Percentiles rank a stretch among this genome's conserved stretches.
Evolutionary conservation across 2,113 vertebrate species (phyloP).

Genomic region (Mellivora capensis): DNA sequence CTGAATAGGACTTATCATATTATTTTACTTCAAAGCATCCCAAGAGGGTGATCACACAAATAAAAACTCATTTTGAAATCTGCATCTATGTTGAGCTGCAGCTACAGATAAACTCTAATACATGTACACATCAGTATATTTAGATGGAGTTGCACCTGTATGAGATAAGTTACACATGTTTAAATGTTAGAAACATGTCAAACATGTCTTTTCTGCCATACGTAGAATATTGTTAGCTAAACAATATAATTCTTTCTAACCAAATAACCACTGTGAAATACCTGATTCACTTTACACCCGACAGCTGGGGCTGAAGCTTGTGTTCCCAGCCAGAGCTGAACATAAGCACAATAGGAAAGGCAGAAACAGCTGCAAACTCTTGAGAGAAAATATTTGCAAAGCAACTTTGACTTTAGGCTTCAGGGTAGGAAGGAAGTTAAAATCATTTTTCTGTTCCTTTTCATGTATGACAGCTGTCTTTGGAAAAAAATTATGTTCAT

Average conservation of each 20-base stretch:
- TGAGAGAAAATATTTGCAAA: slow-evolving; percentile 65
- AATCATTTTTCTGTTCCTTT: slow-evolving; percentile 84
- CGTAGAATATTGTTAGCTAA: slow-evolving; percentile 69
- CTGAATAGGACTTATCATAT: background rate
- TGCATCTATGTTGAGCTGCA: background rate
- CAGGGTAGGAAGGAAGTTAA: slow-evolving; percentile 87
- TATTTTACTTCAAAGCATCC: slow-evolving; percentile 51
- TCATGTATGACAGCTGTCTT: slow-evolving; percentile 84
- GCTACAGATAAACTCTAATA: background rate
- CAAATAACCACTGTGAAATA: slow-evolving; percentile 87
- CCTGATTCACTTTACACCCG: slow-evolving; percentile 85
- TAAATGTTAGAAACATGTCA: slow-evolving; percentile 56
- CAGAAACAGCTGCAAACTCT: slow-evolving; percentile 87
- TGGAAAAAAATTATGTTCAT: slow-evolving; percentile 78
- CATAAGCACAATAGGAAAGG: slow-evolving; percentile 83
- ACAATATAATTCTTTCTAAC: slow-evolving; percentile 82
- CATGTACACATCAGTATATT: background rate
- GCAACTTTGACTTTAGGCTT: slow-evolving; percentile 77
- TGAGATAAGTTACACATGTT: slow-evolving; percentile 23
- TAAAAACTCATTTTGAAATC: slow-evolving; percentile 31
- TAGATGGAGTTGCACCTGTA: slow-evolving; percentile 30
- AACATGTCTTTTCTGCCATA: slow-evolving; percentile 44
- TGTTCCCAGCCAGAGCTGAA: slow-evolving; percentile 83
- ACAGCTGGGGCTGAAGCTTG: slow-evolving; percentile 83
- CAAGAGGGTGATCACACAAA: slow-evolving; percentile 33